Percentiles rank a stretch among this genome's conserved stretches.
Conservation (phyloP, 2,113 vertebrate species). For the Pituophis catenifer region DNA sequence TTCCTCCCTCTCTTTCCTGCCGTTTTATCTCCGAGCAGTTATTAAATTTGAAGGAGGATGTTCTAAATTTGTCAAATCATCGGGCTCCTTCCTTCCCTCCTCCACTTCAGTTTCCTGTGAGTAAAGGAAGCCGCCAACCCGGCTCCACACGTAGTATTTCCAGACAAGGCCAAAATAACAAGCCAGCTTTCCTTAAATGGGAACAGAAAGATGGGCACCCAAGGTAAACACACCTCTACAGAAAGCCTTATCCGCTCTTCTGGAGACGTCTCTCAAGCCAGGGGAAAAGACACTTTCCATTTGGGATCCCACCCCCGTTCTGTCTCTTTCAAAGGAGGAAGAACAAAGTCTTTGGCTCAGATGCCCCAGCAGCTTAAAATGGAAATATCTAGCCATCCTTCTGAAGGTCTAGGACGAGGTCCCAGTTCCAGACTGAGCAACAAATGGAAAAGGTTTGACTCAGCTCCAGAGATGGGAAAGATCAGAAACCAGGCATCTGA, state of each 20-base stretch:
- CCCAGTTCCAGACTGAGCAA: constrained; percentile 10
- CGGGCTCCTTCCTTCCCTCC: constrained; percentile 33
- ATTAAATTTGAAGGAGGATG: constrained; percentile 71
- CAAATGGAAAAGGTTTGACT: background rate
- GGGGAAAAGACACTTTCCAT: background rate
- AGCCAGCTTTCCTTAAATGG: accelerated
- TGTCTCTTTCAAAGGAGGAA: background rate
- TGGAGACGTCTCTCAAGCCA: background rate
- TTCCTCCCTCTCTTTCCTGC: constrained; percentile 52
- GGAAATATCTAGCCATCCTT: background rate
- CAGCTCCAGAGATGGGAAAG: background rate
- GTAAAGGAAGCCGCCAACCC: constrained; percentile 76
- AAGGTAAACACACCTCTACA: background rate
- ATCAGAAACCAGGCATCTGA: background rate
- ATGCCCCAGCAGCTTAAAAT: background rate
- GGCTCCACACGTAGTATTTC: constrained; percentile 63
- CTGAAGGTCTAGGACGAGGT: background rate
- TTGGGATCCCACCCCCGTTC: background rate
- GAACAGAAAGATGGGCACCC: background rate
- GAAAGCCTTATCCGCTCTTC: background rate
- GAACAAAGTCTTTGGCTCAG: background rate
- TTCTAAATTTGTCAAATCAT: constrained; percentile 63
- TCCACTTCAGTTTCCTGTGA: constrained; percentile 71
- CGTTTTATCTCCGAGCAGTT: constrained; percentile 39
- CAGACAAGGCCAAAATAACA: background rate